phyloP scores from a whole-genome alignment of 2,888 invertebrate genomes.

The Ectemnius continuus region DNA sequence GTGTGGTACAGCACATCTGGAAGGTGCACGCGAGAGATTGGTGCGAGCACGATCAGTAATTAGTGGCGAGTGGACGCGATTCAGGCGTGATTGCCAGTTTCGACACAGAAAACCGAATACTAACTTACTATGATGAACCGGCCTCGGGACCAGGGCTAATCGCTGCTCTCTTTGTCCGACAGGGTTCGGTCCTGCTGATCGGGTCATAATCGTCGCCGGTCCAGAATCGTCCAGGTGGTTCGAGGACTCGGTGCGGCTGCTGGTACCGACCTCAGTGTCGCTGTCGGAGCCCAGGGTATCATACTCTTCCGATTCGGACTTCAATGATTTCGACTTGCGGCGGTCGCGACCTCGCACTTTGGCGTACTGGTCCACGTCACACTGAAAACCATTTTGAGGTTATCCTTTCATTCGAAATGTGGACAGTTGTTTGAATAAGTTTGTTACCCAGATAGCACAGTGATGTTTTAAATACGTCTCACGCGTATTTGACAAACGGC shows the following conservation, averaged over 20 bases:
- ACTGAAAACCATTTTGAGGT: constrained; percentile 60
- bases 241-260: constrained; percentile 79
- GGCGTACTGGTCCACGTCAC: constrained; percentile 73
- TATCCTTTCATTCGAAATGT: neutral
- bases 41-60: constrained; percentile 54
- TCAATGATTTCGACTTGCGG: constrained; percentile 79
- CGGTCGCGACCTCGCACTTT: constrained; percentile 76
- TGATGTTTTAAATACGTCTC: too few relatives aligned
- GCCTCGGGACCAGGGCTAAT: constrained; percentile 79
- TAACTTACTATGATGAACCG: constrained; percentile 82
- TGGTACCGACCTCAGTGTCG: constrained; percentile 79
- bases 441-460: too few relatives aligned
- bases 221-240: constrained; percentile 79
- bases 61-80: constrained; percentile 55
- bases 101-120: constrained; percentile 79
- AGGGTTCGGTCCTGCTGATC: constrained; percentile 76
- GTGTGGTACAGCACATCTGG: constrained; percentile 78
- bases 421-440: too few relatives aligned
- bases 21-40: constrained; percentile 59
- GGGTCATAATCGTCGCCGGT: constrained; percentile 72
- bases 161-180: constrained; percentile 78
- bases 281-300: constrained; percentile 81
- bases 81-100: constrained; percentile 51
- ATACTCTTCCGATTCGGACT: constrained; percentile 81
- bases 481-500: too few relatives aligned